Conservation (phyloP, 2,888 invertebrate species). For the Yponomeuta malinellus region DNA sequence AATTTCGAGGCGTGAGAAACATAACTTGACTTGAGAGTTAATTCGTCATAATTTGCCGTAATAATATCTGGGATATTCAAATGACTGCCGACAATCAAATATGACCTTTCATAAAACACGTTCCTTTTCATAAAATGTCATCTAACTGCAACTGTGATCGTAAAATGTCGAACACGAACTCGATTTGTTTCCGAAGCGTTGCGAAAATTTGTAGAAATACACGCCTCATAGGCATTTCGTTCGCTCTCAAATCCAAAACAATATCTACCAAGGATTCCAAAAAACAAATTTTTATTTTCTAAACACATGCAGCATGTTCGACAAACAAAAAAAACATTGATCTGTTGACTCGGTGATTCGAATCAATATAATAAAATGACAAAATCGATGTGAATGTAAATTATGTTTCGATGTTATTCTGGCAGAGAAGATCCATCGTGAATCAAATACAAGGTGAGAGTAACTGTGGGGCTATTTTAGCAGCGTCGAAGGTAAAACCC, state of each 20-base stretch:
- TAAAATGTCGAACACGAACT: slow-evolving; percentile 73
- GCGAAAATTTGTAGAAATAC: slow-evolving; percentile 60
- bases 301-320: not conserved
- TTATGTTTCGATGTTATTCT: slow-evolving; percentile 55
- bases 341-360: not conserved
- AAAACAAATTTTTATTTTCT: slow-evolving; percentile 38
- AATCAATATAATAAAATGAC: not conserved
- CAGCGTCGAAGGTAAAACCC: slow-evolving; percentile 73
- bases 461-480: slow-evolving; percentile 71
- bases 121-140: slow-evolving; percentile 70
- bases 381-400: not conserved
- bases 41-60: slow-evolving; percentile 71
- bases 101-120: slow-evolving; percentile 73
- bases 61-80: slow-evolving; percentile 71
- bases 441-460: slow-evolving; percentile 75
- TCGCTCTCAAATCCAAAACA: slow-evolving; percentile 30
- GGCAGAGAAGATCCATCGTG: slow-evolving; percentile 75
- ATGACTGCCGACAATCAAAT: slow-evolving; percentile 73
- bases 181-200: slow-evolving; percentile 64
- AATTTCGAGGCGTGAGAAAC: slow-evolving; percentile 68
- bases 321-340: not conserved
- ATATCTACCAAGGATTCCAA: slow-evolving; percentile 27
- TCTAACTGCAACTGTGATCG: slow-evolving; percentile 67
- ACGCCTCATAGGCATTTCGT: slow-evolving; percentile 38
- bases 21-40: slow-evolving; percentile 61